Base-by-base conservation (phyloP, 1,140 invertebrate genomes). In the Leucophenga varia region DNA sequence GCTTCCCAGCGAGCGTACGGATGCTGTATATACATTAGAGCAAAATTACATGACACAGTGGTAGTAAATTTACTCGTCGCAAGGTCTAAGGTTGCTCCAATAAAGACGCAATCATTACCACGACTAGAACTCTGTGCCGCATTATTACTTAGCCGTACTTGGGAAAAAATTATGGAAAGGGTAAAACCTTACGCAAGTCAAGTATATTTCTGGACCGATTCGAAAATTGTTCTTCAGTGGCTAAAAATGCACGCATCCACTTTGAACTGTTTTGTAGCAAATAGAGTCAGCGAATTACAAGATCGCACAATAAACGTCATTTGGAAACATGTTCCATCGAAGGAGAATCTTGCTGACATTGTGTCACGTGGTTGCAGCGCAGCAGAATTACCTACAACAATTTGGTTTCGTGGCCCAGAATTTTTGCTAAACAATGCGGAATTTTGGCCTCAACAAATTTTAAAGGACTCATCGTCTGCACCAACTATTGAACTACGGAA, bases 231-330 rank as follows among this genome's bases (percentile, higher is more conserved):
- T 10, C 20, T 51, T 17, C n/a, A 31, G 3, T 51, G 43, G 49
- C 25, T 51, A 3, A 10, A 21, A 16, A 28, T 9, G 20, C 43
- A 41, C 25, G 19, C 49, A 3, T 42, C 17, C 5, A 35, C 12
- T 36, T 54, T 44, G 3, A 59, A 60, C 21, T 59, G 51, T 9
- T 68, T 57, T 49, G 61, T 65, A 9, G 57, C 59, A 1, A 72
- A 72, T 47, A 40, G 63, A 18, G 44, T 72, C 0, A 34, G 40
- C 1, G 44, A 51, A 16, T 68, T 71, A 13, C 60, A 61, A 35
- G 47, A 56, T 6, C 14, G 42, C 2, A 52, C 52, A 1, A 14
- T 38, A 18, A 13, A 34, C 17, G 22, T 52, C 8, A 25, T 55
- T 7, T 74, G 65, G 68, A 12, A 45, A 10, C 53, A 74, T 42